A percentile compares a stretch with the other conserved stretches of the same genome.
Conservation (phyloP, 2,113 vertebrate genomes). For the Plestiodon gilberti region DNA sequence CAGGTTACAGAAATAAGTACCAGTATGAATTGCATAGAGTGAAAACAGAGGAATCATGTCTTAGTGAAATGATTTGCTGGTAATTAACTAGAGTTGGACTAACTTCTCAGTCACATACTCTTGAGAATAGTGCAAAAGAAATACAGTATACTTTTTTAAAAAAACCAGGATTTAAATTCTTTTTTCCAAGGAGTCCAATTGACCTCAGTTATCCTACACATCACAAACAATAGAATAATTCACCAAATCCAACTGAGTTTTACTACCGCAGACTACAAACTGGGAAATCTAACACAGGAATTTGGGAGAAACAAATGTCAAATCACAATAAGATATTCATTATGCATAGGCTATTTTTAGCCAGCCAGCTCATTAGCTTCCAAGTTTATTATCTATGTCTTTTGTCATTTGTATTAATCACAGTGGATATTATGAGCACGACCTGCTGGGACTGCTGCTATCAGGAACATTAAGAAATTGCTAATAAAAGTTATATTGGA, state of each 20-base stretch:
- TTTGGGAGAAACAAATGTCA: conserved; percentile 49
- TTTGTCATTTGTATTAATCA: conserved; percentile 60
- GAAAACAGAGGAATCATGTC: not conserved
- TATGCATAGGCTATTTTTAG: conserved; percentile 50
- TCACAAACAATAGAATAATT: conserved; percentile 31
- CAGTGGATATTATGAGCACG: conserved; percentile 43
- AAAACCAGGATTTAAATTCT: not conserved
- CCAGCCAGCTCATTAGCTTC: conserved; percentile 56
- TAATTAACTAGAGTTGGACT: not conserved
- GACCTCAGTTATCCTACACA: not conserved
- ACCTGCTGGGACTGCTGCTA: conserved; percentile 6
- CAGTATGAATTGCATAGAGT: not conserved
- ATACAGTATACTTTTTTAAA: not conserved
- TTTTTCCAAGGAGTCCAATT: not conserved
- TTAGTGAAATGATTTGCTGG: not conserved
- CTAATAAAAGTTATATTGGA: conserved; percentile 49
- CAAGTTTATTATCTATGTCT: conserved; percentile 53
- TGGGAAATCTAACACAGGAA: conserved; percentile 40
- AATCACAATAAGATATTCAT: conserved; percentile 50
- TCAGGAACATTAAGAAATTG: conserved; percentile 51
- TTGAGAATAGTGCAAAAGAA: not conserved
- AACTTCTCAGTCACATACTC: not conserved
- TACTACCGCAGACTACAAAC: conserved; percentile 42
- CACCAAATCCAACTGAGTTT: conserved; percentile 5
- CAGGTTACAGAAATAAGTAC: not conserved